A percentile compares a stretch with the other conserved stretches of the same genome.
phyloP scores from a whole-genome alignment of 2,113 vertebrate species.

The Steatornis caripensis region DNA sequence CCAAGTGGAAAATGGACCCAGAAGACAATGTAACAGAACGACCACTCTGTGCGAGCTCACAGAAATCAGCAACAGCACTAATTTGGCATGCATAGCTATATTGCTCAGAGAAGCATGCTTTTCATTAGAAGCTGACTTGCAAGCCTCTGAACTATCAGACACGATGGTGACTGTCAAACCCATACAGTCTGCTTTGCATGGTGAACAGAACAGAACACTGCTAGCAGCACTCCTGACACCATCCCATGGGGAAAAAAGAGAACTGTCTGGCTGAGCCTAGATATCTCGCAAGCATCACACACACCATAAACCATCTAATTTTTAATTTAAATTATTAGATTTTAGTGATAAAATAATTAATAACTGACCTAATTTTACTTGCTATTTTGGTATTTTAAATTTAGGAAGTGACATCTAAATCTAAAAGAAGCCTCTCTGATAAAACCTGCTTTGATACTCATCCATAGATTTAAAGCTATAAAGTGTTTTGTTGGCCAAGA shows the following conservation, averaged over 20 bases:
- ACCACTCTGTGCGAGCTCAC: fast-evolving
- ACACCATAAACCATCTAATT: not conserved
- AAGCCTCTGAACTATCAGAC: not conserved
- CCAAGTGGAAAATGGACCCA: not conserved
- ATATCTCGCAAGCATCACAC: not conserved
- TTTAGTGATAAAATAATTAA: not conserved
- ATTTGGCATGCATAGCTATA: fast-evolving
- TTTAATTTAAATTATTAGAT: not conserved
- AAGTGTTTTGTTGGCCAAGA: not conserved
- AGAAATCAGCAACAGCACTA: fast-evolving
- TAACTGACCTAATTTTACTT: not conserved
- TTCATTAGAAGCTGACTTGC: not conserved
- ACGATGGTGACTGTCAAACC: not conserved
- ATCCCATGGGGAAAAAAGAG: not conserved
- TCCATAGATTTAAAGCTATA: not conserved
- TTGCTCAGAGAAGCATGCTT: not conserved
- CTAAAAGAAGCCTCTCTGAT: not conserved
- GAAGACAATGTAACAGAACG: not conserved
- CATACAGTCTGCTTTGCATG: not conserved
- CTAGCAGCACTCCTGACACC: fast-evolving
- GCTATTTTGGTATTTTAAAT: not conserved
- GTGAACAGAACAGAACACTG: not conserved
- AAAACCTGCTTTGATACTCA: not conserved
- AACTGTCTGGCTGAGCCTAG: not conserved
- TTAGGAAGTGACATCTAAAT: not conserved